Base-by-base conservation (phyloP, 2,888 invertebrate genomes). In the Lissocephala sabroskyi region DNA sequence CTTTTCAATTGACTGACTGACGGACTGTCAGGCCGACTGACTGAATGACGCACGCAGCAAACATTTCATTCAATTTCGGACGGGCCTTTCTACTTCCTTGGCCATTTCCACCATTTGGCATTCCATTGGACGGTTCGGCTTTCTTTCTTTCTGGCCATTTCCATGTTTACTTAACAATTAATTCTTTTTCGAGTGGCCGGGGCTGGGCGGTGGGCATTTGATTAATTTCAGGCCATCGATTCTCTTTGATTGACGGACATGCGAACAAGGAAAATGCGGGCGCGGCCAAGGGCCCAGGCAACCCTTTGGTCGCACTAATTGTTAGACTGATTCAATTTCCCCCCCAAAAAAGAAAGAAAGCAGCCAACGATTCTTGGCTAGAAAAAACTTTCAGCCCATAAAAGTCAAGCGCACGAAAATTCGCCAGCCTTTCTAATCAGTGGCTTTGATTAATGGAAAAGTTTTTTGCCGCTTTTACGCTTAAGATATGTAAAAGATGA, bases 381-480 rank as follows among this genome's bases (percentile, higher is more conserved):
- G 13, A 30, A 30, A 53, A 51, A 37, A 52, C 58, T 52, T 37
- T 45, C 37, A n/a, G n/a, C n/a, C n/a, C 46, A 54, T 65, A 51
- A 59, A 62, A 59, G 56, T 65, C 65, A 54, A 49, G 23, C 17
- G 29, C 49, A 44, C 19, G 45, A n/a, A n/a, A n/a, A n/a, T n/a
- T n/a, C n/a, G n/a, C n/a, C n/a, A 36, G 1, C 17, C 17, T 36
- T 16, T 23, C 10, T 41, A 50, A 48, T 51, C 32, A 51, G 45
- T 33, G 44, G 46, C 40, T 62, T 58, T 65, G 70, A 65, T 65
- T 65, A 54, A 65, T 59, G 65, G 49, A 43, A 49, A 55, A n/a
- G n/a, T n/a, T n/a, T n/a, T n/a, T n/a, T n/a, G n/a, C n/a, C n/a
- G n/a, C n/a, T n/a, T n/a, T 10, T 33, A 19, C 19, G 33, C 10